Percentiles rank a stretch among this genome's conserved stretches.
phyloP scores from a whole-genome alignment of 1,140 invertebrate genomes.

The Nymphalis io region DNA sequence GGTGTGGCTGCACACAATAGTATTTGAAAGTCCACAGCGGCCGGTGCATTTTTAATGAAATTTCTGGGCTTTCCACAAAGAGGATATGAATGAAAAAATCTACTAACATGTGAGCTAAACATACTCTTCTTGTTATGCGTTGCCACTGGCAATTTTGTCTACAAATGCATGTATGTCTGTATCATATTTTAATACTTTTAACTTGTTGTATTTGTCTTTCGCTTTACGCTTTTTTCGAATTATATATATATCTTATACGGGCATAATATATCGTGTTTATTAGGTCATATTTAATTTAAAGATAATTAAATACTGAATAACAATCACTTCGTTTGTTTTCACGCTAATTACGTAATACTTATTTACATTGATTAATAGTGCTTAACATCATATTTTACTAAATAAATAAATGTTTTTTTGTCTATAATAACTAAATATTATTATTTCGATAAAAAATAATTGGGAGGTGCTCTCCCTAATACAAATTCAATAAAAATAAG shows the following conservation, averaged over 20 bases:
- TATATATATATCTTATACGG: no score
- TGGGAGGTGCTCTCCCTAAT: slow-evolving; percentile 39
- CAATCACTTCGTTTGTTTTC: no score
- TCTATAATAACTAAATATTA: not conserved
- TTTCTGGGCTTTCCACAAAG: slow-evolving; percentile 66
- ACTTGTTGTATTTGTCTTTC: not conserved
- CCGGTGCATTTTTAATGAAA: slow-evolving; percentile 69
- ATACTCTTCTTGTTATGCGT: slow-evolving; percentile 38
- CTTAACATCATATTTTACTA: not conserved
- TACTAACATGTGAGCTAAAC: slow-evolving; percentile 40
- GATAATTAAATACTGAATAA: no score
- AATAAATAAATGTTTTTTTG: not conserved
- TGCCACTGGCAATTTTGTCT: slow-evolving; percentile 28
- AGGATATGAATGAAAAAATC: slow-evolving; percentile 58
- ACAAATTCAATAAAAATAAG: slow-evolving; percentile 51
- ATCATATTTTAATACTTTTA: slow-evolving; percentile 3
- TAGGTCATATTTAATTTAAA: no score
- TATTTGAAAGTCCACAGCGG: slow-evolving; percentile 37
- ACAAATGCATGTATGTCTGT: slow-evolving; percentile 17
- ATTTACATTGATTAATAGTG: no score
- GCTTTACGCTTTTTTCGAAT: not conserved
- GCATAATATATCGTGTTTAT: no score
- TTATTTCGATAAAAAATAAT: slow-evolving; percentile 26
- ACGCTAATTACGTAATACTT: no score
- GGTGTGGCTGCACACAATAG: slow-evolving; percentile 43